A percentile compares a stretch with the other conserved stretches of the same genome.
Evolutionary conservation across 2,888 invertebrate genomes (phyloP).

Genomic region (Agriopis marginaria): DNA sequence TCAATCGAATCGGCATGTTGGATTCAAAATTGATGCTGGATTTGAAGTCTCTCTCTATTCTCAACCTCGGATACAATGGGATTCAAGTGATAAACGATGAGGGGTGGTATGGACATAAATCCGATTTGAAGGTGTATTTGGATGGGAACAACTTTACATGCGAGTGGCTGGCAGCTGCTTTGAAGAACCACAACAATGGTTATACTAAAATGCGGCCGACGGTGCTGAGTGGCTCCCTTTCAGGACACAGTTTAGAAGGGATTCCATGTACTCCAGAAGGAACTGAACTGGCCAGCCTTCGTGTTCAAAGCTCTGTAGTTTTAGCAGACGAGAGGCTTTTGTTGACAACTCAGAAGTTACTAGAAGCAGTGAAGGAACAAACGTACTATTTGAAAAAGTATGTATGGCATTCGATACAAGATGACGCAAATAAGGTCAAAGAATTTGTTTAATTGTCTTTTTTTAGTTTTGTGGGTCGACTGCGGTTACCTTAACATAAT

Average conservation of each 20-base stretch:
- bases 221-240: conserved; percentile 48
- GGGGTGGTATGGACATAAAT: conserved; percentile 68
- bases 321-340: conserved; percentile 70
- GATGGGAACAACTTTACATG: conserved; percentile 74
- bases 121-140: conserved; percentile 62
- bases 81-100: conserved; percentile 63
- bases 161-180: conserved; percentile 68
- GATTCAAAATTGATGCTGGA: conserved; percentile 73
- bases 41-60: conserved; percentile 60
- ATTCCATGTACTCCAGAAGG: conserved; percentile 64
- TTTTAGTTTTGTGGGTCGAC: conserved; percentile 3
- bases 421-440: conserved; percentile 46
- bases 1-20: conserved; percentile 62
- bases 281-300: conserved; percentile 33
- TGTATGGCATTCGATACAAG: conserved; percentile 49
- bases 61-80: conserved; percentile 67
- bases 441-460: conserved; percentile 17
- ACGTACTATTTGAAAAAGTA: conserved; percentile 61
- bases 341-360: conserved; percentile 68
- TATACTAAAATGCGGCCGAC: conserved; percentile 70
- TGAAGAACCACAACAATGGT: conserved; percentile 70
- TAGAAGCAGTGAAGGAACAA: conserved; percentile 73
- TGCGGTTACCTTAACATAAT: background rate
- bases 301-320: conserved; percentile 20
- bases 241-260: conserved; percentile 65